These are phyloP conservation scores for Hedychridium roseum DNA, from an alignment of 2,888 invertebrate species.

Conservation along the genomic window DNA sequence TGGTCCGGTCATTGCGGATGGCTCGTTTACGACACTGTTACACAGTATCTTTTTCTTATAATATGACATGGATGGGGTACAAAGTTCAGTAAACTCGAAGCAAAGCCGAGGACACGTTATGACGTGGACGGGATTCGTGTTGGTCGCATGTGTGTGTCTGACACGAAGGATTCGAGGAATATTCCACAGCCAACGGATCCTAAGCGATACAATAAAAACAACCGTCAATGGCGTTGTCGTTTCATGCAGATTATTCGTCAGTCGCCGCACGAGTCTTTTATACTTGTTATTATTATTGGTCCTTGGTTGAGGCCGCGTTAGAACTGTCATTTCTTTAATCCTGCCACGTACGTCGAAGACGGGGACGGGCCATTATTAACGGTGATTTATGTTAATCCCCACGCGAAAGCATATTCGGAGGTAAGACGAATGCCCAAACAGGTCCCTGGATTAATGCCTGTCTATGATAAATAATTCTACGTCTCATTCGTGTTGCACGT, in stretches of 20 bases:
- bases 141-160: no score
- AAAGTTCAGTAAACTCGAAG: conserved; percentile 32
- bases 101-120: conserved; percentile 19
- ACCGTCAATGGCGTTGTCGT: background rate
- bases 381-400: conserved; percentile 12
- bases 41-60: no score
- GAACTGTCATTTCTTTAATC: conserved; percentile 17
- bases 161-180: conserved; percentile 24
- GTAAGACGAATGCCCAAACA: conserved; percentile 4
- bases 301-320: conserved; percentile 2
- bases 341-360: background rate
- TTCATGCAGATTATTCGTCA: background rate
- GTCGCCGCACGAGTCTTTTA: no score
- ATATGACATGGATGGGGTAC: no score
- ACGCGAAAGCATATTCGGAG: background rate
- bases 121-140: no score
- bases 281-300: background rate
- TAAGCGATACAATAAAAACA: no score
- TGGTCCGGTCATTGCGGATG: no score
- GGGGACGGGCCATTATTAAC: conserved; percentile 5
- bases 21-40: no score
- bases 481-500: no score
- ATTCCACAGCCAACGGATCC: conserved; percentile 31
- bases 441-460: background rate
- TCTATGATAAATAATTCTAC: background rate